Evolutionary conservation across 2,797 vertebrate species (phyloP).

Genomic region (Myotis myotis): DNA sequence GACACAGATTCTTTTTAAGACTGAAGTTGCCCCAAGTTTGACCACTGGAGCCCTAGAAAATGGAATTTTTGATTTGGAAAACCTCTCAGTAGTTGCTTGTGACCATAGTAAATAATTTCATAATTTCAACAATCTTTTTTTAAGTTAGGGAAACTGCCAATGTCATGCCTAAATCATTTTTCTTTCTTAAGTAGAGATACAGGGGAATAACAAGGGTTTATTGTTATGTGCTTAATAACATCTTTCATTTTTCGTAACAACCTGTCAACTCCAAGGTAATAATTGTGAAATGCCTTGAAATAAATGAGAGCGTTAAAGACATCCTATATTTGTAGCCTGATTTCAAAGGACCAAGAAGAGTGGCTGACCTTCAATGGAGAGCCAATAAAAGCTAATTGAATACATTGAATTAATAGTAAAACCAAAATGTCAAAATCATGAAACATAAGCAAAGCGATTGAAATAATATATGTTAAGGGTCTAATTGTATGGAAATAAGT

Average conservation of each 20-base stretch:
- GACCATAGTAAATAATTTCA: slow-evolving; percentile 31
- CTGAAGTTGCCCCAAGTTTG: background rate
- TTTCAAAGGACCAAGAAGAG: slow-evolving; percentile 21
- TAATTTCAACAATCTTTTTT: background rate
- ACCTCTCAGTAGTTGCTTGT: background rate
- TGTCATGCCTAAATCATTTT: slow-evolving; percentile 7
- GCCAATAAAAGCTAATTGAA: slow-evolving; percentile 56
- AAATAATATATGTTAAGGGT: slow-evolving; percentile 56
- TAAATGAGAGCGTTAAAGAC: background rate
- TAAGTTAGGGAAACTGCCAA: background rate
- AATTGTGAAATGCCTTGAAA: slow-evolving; percentile 41
- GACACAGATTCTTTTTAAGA: background rate
- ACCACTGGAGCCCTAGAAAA: background rate
- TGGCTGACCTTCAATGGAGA: slow-evolving; percentile 13
- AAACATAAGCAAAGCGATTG: slow-evolving; percentile 35
- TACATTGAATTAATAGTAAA: slow-evolving; percentile 53
- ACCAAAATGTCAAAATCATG: slow-evolving; percentile 55
- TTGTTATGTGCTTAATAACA: slow-evolving; percentile 37
- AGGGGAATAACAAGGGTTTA: background rate
- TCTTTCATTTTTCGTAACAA: slow-evolving; percentile 4
- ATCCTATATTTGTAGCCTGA: background rate
- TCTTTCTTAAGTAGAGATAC: background rate
- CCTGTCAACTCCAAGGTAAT: slow-evolving; percentile 7
- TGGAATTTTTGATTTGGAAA: slow-evolving; percentile 24
- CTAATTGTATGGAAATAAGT: slow-evolving; percentile 36